Percentiles rank a stretch among this genome's conserved stretches.
These are phyloP conservation scores for Trogon surrucura DNA, from an alignment of 2,113 vertebrate species.

Conservation along the genomic window DNA sequence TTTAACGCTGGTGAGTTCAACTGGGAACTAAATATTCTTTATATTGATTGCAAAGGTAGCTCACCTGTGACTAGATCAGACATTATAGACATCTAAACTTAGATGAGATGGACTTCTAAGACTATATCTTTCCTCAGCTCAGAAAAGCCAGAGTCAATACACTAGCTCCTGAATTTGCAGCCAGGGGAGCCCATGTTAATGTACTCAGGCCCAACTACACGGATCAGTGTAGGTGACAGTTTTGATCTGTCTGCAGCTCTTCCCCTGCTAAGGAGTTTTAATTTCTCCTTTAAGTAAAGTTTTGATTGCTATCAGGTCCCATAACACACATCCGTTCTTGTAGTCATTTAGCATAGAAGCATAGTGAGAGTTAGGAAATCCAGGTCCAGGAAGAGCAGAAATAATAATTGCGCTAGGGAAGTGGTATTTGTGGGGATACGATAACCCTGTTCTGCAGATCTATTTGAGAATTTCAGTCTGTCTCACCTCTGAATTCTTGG, in stretches of 20 bases:
- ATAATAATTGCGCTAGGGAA: neutral
- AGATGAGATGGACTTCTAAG: neutral
- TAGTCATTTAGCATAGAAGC: neutral
- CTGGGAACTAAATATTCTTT: neutral
- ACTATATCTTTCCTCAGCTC: neutral
- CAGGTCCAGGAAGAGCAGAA: neutral
- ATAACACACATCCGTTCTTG: neutral
- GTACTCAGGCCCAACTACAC: neutral
- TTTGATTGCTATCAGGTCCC: neutral
- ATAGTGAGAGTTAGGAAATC: neutral
- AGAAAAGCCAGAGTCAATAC: neutral
- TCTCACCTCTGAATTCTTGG: neutral
- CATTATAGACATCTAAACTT: neutral
- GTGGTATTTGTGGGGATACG: neutral
- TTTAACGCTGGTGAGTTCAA: neutral
- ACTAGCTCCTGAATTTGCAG: neutral
- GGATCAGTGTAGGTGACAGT: neutral
- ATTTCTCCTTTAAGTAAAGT: constrained; percentile 1
- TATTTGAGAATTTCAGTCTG: neutral
- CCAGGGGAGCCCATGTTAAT: neutral
- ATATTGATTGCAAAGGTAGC: neutral
- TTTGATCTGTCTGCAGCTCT: neutral
- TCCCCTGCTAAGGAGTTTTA: neutral
- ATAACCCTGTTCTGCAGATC: neutral
- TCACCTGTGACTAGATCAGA: neutral